Percentiles rank a stretch among this genome's conserved stretches.
These are phyloP conservation scores for Synergus japonicus DNA, from an alignment of 2,888 invertebrate species.

Conservation along the genomic window DNA sequence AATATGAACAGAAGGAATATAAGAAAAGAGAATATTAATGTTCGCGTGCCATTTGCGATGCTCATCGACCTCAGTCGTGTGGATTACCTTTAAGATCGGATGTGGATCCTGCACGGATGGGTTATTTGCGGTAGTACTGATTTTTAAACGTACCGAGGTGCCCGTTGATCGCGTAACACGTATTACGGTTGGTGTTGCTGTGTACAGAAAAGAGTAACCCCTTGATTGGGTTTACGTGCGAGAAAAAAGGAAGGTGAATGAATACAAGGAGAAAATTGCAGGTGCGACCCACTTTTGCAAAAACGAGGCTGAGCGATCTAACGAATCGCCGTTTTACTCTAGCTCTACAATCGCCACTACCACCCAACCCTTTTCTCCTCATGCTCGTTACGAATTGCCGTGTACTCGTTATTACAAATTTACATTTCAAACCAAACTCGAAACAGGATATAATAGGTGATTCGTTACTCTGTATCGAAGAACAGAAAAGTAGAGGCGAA, in stretches of 20 bases:
- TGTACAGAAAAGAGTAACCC: slow-evolving; percentile 21
- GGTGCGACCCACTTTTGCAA: slow-evolving; percentile 48
- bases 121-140: slow-evolving; percentile 20
- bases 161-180: background rate
- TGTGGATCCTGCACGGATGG: slow-evolving; percentile 7
- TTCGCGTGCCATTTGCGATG: slow-evolving; percentile 29
- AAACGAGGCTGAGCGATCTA: slow-evolving; percentile 49
- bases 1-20: background rate
- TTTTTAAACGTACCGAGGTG: slow-evolving; percentile 3
- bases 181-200: slow-evolving; percentile 15
- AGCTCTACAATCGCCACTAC: slow-evolving; percentile 23
- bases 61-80: slow-evolving; percentile 4
- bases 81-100: slow-evolving; percentile 28
- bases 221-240: slow-evolving; percentile 12
- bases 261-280: slow-evolving; percentile 42
- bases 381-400: slow-evolving; percentile 49
- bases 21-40: background rate
- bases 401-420: slow-evolving; percentile 55
- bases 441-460: slow-evolving; percentile 17
- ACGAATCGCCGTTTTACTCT: slow-evolving; percentile 48
- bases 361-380: slow-evolving; percentile 37
- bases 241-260: slow-evolving; percentile 15
- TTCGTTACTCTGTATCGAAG: slow-evolving; percentile 37
- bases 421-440: slow-evolving; percentile 54
- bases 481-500: slow-evolving; percentile 12